Conservation (phyloP, 2,888 invertebrate genomes). For the Omphaloscelis lunosa region DNA sequence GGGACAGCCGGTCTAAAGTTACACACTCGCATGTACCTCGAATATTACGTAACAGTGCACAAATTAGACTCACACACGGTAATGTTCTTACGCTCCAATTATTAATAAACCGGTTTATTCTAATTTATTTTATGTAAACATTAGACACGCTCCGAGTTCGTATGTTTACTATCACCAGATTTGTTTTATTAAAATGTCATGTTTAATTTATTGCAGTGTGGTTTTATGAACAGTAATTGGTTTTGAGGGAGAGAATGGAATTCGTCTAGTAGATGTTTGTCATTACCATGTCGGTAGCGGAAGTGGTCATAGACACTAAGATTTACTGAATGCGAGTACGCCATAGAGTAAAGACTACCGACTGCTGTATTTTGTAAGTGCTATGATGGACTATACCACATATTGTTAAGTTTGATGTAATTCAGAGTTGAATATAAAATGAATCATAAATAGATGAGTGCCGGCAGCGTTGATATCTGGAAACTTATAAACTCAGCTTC, state of each 20-base stretch:
- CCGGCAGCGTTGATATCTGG: neutral
- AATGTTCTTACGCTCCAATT: constrained; percentile 87
- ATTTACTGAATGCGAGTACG: constrained; percentile 10
- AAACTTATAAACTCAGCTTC: neutral
- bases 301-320: constrained; percentile 23
- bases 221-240: constrained; percentile 63
- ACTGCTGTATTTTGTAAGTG: neutral
- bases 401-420: neutral
- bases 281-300: constrained; percentile 31
- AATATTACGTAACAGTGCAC: constrained; percentile 62
- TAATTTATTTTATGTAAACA: constrained; percentile 79
- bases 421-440: neutral
- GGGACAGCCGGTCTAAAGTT: constrained; percentile 66
- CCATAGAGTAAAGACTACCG: neutral
- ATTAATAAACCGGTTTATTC: constrained; percentile 79
- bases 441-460: neutral
- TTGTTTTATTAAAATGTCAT: constrained; percentile 70
- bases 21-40: constrained; percentile 51
- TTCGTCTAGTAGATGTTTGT: constrained; percentile 43
- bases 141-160: constrained; percentile 68
- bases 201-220: constrained; percentile 67
- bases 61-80: constrained; percentile 74
- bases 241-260: constrained; percentile 49
- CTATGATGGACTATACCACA: neutral
- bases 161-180: constrained; percentile 64